Conservation (phyloP, 1,140 invertebrate species). For the Carposina sasakii region DNA sequence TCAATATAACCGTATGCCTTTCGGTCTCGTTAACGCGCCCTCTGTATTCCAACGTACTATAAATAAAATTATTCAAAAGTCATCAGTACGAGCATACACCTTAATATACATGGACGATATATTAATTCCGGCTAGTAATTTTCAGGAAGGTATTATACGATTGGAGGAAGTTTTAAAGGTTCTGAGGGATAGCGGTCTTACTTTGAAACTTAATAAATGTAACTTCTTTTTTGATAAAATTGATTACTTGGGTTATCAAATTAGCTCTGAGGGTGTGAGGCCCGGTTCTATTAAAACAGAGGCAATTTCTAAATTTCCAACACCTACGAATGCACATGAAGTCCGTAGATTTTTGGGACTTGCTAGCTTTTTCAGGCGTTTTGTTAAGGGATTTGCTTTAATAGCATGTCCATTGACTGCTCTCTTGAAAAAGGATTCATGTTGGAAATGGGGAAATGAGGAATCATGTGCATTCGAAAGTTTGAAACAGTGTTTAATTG, state of each 20-base stretch:
- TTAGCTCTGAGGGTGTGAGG: constrained; percentile 19
- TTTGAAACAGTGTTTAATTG: neutral
- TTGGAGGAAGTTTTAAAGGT: constrained; percentile 26
- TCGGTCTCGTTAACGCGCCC: neutral
- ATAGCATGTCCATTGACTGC: constrained; percentile 25
- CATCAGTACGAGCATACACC: constrained; percentile 22
- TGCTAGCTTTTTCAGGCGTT: constrained; percentile 34
- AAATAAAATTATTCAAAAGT: constrained; percentile 3
- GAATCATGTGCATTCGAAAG: neutral
- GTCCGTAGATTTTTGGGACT: constrained; percentile 35
- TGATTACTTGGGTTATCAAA: constrained; percentile 28
- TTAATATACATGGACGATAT: constrained; percentile 14
- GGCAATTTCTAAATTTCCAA: constrained; percentile 2
- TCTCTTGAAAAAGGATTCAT: constrained; percentile 20
- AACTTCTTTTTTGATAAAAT: constrained; percentile 29
- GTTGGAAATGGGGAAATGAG: constrained; percentile 17
- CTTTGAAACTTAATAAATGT: constrained; percentile 33
- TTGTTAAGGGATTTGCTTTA: constrained; percentile 24
- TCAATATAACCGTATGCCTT: neutral
- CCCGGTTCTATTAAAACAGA: constrained; percentile 26
- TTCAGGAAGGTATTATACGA: constrained; percentile 25
- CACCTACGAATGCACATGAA: constrained; percentile 22
- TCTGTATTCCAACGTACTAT: constrained; percentile 5
- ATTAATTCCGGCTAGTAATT: constrained; percentile 24
- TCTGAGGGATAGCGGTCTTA: constrained; percentile 23